phyloP scores from a whole-genome alignment of 1,140 invertebrate species.

The Trichomalopsis sarcophagae region DNA sequence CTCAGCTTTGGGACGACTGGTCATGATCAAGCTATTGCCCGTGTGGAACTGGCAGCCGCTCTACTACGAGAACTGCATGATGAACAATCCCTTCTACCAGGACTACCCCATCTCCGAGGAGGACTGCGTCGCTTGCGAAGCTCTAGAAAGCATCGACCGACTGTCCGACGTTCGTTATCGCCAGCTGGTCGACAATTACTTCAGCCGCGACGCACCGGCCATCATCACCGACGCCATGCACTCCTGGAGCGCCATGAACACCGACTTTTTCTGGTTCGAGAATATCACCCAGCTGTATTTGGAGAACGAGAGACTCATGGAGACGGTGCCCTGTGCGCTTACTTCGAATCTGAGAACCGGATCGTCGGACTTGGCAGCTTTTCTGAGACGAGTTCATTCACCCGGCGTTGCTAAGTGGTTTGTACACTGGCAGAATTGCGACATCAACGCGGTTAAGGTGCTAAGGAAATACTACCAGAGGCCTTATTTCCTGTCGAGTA shows the following conservation, averaged over 20 bases:
- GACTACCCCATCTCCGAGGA: slow-evolving; percentile 74
- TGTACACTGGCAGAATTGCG: slow-evolving; percentile 91
- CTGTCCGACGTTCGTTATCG: slow-evolving; percentile 80
- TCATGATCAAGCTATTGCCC: slow-evolving; percentile 82
- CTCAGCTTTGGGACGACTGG: slow-evolving; percentile 78
- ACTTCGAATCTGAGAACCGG: slow-evolving; percentile 82
- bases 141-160: slow-evolving; percentile 78
- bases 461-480: slow-evolving; percentile 82
- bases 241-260: slow-evolving; percentile 80
- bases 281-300: slow-evolving; percentile 79
- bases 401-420: slow-evolving; percentile 85
- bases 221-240: slow-evolving; percentile 84
- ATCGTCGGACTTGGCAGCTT: slow-evolving; percentile 80
- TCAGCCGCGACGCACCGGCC: slow-evolving; percentile 82
- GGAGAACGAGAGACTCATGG: slow-evolving; percentile 77
- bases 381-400: slow-evolving; percentile 80
- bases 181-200: slow-evolving; percentile 80
- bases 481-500: slow-evolving; percentile 85
- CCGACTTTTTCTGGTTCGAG: slow-evolving; percentile 81
- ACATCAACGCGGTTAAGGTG: slow-evolving; percentile 84
- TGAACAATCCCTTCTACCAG: slow-evolving; percentile 80
- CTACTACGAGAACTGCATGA: slow-evolving; percentile 84
- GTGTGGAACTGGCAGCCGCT: slow-evolving; percentile 88
- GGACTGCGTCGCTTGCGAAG: slow-evolving; percentile 80
- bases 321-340: slow-evolving; percentile 82